Evolutionary conservation across 2,797 vertebrate genomes (phyloP), one percentile per base, ranked within the genome.

Genomic region (Typhlichthys eigenmanni): DNA sequence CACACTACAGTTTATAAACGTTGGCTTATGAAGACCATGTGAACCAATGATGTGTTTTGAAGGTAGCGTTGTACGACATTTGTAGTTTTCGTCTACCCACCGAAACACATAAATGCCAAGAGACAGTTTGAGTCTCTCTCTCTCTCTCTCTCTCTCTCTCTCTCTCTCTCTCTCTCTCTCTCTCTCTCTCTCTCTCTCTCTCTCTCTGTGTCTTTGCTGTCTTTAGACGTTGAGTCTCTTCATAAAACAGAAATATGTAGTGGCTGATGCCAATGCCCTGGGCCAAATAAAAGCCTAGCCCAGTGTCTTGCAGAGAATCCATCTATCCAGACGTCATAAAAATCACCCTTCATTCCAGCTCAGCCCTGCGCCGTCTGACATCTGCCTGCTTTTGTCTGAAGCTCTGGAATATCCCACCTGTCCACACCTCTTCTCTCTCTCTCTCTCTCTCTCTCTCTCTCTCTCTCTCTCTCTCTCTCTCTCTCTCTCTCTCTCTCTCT

Each of bases 231-330:
- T 85, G 85, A 87, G 72, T 85, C 85, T 83, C 81, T 87, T 87
- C 86, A 88, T 89, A 89, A 90, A 89, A 89, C 78, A 88, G 85
- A 89, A 89, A 89, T 89, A 89, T 88, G 87, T 82, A 88, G 86
- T 89, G 83, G 78, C 81, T 85, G 67, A 72, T 70, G 75, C 81
- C 71, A 87, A 88, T 88, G 84, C 85, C 80, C 64, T 61, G 66
- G 84, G 73, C 78, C 83, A 89, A 90, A 88, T 38, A 38, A 80
- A 80, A 79, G 83, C 55, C 73, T 79, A 81, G 80, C 77, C 84
- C 89, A 91, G 88, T 82, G 77, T 89, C 87, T 88, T 85, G 67
- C 60, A 74, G 69, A 68, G 78, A 88, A 71, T 66, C 83, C 80
- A 83, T 90, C 84, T 79, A 87, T 89, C 87, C 85, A 78, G 80